Evolutionary conservation across 2,888 invertebrate genomes (phyloP).

Genomic region (Nomada ruficornis): DNA sequence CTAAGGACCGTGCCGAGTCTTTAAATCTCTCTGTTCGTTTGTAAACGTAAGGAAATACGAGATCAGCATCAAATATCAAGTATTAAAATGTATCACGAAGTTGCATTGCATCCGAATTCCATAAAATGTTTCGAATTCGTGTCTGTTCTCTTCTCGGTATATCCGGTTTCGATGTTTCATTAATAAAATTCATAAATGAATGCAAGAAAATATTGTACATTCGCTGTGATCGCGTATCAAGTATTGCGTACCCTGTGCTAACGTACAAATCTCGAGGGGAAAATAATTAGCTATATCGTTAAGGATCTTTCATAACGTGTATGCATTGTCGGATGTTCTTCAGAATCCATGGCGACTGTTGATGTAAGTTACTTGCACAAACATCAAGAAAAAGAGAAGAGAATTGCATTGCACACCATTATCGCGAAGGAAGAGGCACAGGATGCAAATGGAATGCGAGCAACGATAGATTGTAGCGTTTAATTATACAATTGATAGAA

Average conservation of each 20-base stretch:
- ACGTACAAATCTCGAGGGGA: constrained; percentile 29
- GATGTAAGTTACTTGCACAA: background rate
- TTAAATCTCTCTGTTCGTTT: constrained; percentile 35
- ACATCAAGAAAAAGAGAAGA: background rate
- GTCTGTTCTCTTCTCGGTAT: constrained; percentile 29
- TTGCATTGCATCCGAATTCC: constrained; percentile 27
- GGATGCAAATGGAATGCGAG: constrained; percentile 53
- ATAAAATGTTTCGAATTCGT: constrained; percentile 21
- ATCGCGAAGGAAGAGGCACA: constrained; percentile 42
- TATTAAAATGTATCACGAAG: constrained; percentile 22
- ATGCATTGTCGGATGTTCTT: constrained; percentile 7
- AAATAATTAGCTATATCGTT: constrained; percentile 9
- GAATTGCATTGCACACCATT: constrained; percentile 41
- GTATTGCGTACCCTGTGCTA: constrained; percentile 1
- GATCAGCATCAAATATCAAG: constrained; percentile 26
- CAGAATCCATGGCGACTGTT: background rate
- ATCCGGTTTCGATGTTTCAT: constrained; percentile 12
- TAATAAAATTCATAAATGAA: constrained; percentile 6
- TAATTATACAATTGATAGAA: constrained; percentile 66
- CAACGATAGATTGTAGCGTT: constrained; percentile 61
- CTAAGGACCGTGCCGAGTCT: background rate
- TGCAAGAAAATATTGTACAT: constrained; percentile 6
- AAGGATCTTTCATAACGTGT: constrained; percentile 5
- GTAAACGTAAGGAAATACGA: constrained; percentile 17
- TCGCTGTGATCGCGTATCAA: constrained; percentile 27